Evolutionary conservation across 37 sponge, comb jelly and placozoan genomes (phyloP), one percentile per base, ranked within the genome.

Genomic region (Theonella swinhoei): DNA sequence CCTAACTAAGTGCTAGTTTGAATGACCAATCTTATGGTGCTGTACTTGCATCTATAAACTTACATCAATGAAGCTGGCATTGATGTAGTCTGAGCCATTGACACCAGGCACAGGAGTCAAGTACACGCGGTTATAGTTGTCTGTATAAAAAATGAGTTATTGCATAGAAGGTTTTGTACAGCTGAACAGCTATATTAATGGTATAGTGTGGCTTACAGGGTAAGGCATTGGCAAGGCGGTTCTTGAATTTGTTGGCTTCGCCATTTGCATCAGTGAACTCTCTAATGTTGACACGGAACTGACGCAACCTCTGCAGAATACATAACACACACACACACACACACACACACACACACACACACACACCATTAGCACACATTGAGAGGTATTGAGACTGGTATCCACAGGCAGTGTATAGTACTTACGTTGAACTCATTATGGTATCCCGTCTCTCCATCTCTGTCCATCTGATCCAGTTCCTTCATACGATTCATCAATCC

Each of bases 201-300:
- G 19, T 31, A 47, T 47, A 42, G 7, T 42, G 8, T 22, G 4
- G 32, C 94, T 82, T 75, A 93, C 94, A 93, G 36, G 94, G 94
- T 1, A 89, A 84, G 35, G 91, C 86, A 82, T 89, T 93, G 64
- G 78, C 43, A 3, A 89, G 29, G 24, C 94, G 66, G 76, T 93
- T 93, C 77, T 93, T 93, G 88, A 74, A 82, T 42, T 76, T 82
- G 76, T 93, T 93, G 37, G 87, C 87, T 24, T 80, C 82, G 24
- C 68, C 81, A 37, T 85, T 81, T 30, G 93, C 79, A 81, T 80
- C 77, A 34, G 79, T 76, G 73, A 87, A 91, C 80, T 89, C 84
- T 7, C 62, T 37, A 0, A 82, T 43, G 30, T 89, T 72, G 20
- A 89, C 90, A 39, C 72, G 73, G 39, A 83, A 72, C 84, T 79